Conservation (phyloP, 1,140 invertebrate species). For the Aphis gossypii region DNA sequence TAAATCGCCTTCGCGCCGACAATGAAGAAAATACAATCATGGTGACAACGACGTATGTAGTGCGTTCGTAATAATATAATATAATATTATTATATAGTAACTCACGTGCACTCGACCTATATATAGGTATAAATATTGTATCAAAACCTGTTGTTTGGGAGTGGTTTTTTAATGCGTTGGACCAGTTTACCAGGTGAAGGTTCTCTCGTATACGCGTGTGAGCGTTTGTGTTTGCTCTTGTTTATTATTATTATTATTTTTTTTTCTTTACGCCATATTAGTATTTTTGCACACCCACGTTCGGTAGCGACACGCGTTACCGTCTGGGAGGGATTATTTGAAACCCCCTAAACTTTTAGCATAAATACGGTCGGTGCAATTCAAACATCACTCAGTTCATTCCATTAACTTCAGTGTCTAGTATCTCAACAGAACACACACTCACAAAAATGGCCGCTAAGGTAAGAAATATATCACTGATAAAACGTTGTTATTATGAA, state of each 20-base stretch:
- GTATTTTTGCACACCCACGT: slow-evolving; percentile 44
- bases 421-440: not conserved
- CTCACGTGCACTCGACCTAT: slow-evolving; percentile 41
- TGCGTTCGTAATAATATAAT: too few relatives aligned
- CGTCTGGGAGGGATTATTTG: not conserved
- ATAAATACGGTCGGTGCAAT: not conserved
- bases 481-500: not conserved
- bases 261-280: slow-evolving; percentile 15
- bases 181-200: slow-evolving; percentile 51
- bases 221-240: slow-evolving; percentile 30
- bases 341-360: slow-evolving; percentile 35
- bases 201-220: slow-evolving; percentile 16
- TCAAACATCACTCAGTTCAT: slow-evolving; percentile 31
- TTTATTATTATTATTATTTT: not conserved
- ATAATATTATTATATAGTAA: not conserved
- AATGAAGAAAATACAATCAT: not conserved
- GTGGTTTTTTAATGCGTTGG: slow-evolving; percentile 39
- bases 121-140: slow-evolving; percentile 36
- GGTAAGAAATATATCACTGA: not conserved
- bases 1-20: not conserved
- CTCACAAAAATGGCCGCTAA: slow-evolving; percentile 32
- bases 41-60: not conserved
- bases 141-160: slow-evolving; percentile 48
- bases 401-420: slow-evolving; percentile 8
- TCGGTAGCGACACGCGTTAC: not conserved